Evolutionary conservation across 1,140 invertebrate species (phyloP), one percentile per base, ranked within the genome.

Genomic region (Glomeris maerens): DNA sequence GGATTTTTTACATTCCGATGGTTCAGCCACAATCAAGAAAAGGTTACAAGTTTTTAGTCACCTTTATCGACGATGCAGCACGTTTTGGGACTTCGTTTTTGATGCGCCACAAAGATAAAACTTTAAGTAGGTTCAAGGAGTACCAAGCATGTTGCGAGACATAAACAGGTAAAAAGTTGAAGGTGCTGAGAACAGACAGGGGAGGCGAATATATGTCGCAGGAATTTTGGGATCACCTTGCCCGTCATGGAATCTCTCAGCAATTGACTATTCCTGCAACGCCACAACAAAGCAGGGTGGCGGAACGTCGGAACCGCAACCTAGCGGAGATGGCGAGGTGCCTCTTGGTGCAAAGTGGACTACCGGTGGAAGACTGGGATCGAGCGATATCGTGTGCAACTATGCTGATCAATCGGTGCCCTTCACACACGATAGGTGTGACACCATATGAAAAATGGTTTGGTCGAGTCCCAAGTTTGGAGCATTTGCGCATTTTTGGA

Each of bases 401-500:
- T 44, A 62, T 62, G 47, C 63, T 72, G 61, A 66, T 68, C 52
- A 74, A 73, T 61, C 53, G 62, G 45, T 61, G 62, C 27, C 55
- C 66, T 47, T 66, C 59, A 45, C 64, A 56, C 56, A 52, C 56
- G 57, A 57, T 67, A 23, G n/a, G n/a, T n/a, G 64, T 61, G 60
- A 72, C 70, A 51, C 62, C 65, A 22, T 55, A 59, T 53, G 62
- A 70, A 59, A 52, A 62, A 49, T 72, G 71, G 65, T 56, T 55
- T 58, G 60, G 62, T 50, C 52, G 53, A 52, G 69, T 65, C 62
- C 68, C 70, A 55, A 62, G 72, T 60, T 57, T 73, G 40, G 62
- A 62, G 53, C 61, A 72, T 61, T 59, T 74, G 46, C 66, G 62
- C 58, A 58, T 68, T 36, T 74, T 74, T 64, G 67, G 69, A 45